Evolutionary conservation across 2,888 invertebrate species (phyloP), one percentile per base, ranked within the genome.

Genomic region (Eremobia ochroleuca): DNA sequence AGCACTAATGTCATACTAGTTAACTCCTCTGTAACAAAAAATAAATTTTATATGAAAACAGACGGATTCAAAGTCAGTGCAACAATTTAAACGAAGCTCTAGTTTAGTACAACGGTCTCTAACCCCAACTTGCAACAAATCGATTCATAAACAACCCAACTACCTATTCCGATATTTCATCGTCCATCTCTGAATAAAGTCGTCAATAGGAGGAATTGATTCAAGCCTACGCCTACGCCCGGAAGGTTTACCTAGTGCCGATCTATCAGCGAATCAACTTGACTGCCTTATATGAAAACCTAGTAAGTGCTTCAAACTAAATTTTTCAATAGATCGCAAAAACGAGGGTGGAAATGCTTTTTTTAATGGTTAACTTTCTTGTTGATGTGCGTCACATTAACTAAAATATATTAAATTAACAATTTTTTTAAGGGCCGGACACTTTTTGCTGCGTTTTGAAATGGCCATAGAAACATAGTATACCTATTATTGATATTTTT

Each of bases 221-320:
- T 73, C 43, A 58, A 40, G 37, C 49, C 64, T 61, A 49, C 64
- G 37, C 49, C 64, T 61, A 49, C 64, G 73, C 58, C 49, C 25
- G 46, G 46, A 72, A 75, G 70, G 82, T 85, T 85, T 82, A 83
- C 85, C 82, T 75, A 85, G 73, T 18, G 55, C 37, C 68, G 78
- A 81, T 79, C 85, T 85, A 87, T 88, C 88, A 90, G 89, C 85
- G 82, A 83, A 88, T 87, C 83, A 87, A 88, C 18, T 21, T n/a
- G 11, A 21, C n/a, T 68, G 11, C n/a, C 6, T 21, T 9, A 34
- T 61, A 68, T n/a, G 21, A 61, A 37, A 61, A 68, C 34, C 34
- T 1, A 59, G 68, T n/a, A 68, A 59, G 4, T 68, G 34, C 2
- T n/a, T n/a, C 34, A n/a, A 68, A n/a, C 11, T 1, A 18, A 11